These are phyloP conservation scores for Caenorhabditis sp. DNA, from an alignment of 2,888 invertebrate genomes.

Conservation along the genomic window DNA sequence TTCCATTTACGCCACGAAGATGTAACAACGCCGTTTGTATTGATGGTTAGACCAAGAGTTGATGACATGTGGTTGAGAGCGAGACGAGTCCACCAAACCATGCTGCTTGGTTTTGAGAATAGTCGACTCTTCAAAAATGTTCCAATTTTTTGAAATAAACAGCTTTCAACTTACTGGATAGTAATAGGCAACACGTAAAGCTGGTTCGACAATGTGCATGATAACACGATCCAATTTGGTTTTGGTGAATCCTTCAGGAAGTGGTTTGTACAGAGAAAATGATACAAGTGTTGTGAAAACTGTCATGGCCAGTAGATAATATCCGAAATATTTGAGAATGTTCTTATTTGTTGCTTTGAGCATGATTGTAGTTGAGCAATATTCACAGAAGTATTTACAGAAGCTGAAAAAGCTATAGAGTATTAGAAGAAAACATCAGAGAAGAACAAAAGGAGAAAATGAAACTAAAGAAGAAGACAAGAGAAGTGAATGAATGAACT, in stretches of 20 bases:
- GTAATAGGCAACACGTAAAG: conserved; percentile 52
- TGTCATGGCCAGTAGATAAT: conserved; percentile 7
- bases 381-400: neutral
- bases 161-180: conserved; percentile 56
- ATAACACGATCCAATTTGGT: conserved; percentile 47
- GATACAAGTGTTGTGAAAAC: conserved; percentile 11
- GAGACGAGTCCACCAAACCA: conserved; percentile 54
- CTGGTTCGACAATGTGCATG: conserved; percentile 56
- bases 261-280: conserved; percentile 43
- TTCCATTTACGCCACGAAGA: conserved; percentile 25
- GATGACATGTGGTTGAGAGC: conserved; percentile 41
- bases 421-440: too few species aligned
- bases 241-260: conserved; percentile 51
- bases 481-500: too few species aligned
- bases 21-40: conserved; percentile 1
- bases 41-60: conserved; percentile 24
- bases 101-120: conserved; percentile 40
- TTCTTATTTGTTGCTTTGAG: conserved; percentile 15
- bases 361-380: conserved; percentile 1
- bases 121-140: conserved; percentile 44
- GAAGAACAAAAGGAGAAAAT: neutral
- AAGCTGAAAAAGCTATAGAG: neutral
- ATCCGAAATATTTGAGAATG: conserved; percentile 8
- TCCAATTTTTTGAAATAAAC: neutral
- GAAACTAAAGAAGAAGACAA: too few species aligned